Base-by-base conservation (phyloP, 23 tunicate genomes). In the Diplosoma virens region DNA sequence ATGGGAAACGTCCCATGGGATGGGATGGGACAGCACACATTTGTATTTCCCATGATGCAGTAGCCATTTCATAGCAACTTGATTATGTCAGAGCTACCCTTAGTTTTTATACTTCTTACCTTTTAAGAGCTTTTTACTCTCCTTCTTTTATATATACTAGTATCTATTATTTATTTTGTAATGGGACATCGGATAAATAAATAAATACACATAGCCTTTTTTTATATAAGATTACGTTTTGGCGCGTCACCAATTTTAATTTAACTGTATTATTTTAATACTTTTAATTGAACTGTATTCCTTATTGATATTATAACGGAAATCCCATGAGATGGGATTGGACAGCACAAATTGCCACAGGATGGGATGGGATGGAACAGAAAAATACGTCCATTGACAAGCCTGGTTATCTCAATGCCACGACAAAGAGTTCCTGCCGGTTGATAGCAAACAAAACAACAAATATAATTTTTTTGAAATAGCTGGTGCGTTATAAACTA, bases 51-150 rank as follows among this genome's bases (percentile, higher is more conserved):
- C 63, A 55, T 55, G 63, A 55, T 16, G 20, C 63, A 55, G 63
- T 55, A 55, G 63, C 63, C 21, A 55, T 55, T 16, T 55, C 63
- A 20, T 55, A 55, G 63, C 63, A 55, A 55, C 21, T 55, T 55
- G 63, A 55, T 55, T 55, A 55, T 6, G 63, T 11, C 63, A 55
- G 63, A 55, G 63, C 63, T 55, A 55, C 63, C 63, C 24, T 55
- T 55, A 55, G 63, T 55, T 55, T 11, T 55, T 22, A 55, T 11
- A 11, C 24, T 55, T 41, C n/a, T n/a, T n/a, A n/a, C n/a, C n/a
- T n/a, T n/a, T n/a, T n/a, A n/a, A n/a, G n/a, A n/a, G n/a, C n/a
- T n/a, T n/a, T n/a, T n/a, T n/a, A n/a, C n/a, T n/a, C n/a, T n/a
- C n/a, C n/a, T n/a, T n/a, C n/a, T n/a, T n/a, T n/a, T n/a, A n/a